A percentile compares a stretch with the other conserved stretches of the same genome.
Evolutionary conservation across 2,113 vertebrate species (phyloP).

Genomic region (Phylloscopus whistleri): DNA sequence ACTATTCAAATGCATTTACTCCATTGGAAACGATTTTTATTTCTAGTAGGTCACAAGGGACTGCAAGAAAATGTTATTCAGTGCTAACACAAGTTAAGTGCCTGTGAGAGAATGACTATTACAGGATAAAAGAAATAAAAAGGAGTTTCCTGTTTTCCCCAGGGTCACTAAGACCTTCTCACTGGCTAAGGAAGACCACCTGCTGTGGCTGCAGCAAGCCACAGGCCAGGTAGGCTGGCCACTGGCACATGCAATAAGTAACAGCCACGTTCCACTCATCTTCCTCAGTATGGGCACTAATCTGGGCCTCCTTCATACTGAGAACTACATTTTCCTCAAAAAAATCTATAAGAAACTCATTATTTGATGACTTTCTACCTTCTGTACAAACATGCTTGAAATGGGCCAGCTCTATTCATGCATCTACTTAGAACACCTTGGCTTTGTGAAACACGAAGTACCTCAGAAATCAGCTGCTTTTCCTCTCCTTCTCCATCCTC

Average conservation of each 20-base stretch:
- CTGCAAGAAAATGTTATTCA: not conserved
- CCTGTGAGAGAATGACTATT: not conserved
- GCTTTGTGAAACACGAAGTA: conserved; percentile 23
- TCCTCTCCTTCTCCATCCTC: conserved; percentile 63
- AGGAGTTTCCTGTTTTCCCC: not conserved
- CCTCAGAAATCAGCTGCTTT: conserved; percentile 43
- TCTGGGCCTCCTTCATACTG: not conserved
- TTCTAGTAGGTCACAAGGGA: not conserved
- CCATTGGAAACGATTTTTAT: not conserved
- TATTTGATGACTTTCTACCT: not conserved
- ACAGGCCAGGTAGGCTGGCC: not conserved
- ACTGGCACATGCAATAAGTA: not conserved
- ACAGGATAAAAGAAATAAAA: not conserved
- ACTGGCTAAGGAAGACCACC: not conserved
- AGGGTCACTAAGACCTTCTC: not conserved
- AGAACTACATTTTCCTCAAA: not conserved
- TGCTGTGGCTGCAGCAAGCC: not conserved
- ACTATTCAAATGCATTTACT: not conserved
- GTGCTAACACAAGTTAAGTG: not conserved
- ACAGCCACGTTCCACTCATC: not conserved
- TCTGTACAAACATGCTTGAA: not conserved
- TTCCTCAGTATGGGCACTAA: not conserved
- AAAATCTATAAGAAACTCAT: not conserved
- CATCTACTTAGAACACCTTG: not conserved
- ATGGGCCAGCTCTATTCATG: not conserved